phyloP scores from a whole-genome alignment of 35 echinoderm and acorn worm species.

The Diadema setosum region DNA sequence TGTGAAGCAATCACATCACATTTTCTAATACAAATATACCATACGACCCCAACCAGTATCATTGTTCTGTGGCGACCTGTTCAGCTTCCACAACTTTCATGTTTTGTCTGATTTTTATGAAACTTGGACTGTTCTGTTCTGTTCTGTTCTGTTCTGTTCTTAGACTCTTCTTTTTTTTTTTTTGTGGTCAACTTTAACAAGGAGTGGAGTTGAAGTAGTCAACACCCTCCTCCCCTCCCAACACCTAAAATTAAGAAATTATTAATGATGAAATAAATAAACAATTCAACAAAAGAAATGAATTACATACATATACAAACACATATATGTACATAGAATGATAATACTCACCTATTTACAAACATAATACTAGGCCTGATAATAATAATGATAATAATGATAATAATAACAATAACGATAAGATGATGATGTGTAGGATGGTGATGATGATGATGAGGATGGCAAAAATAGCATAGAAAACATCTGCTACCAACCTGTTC shows the following conservation, averaged over 20 bases:
- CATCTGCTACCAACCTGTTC: constrained; percentile 57
- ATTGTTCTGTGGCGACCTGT: background rate
- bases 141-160: no score
- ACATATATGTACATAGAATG: background rate
- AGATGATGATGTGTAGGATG: background rate
- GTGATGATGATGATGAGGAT: background rate
- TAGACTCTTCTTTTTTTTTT: no score
- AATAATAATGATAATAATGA: background rate
- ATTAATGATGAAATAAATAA: no score
- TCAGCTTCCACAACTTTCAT: background rate
- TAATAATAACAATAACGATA: no score
- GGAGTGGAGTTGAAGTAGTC: no score
- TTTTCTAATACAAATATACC: background rate
- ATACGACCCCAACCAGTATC: background rate
- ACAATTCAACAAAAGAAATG: no score
- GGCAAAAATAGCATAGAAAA: background rate
- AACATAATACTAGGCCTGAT: background rate
- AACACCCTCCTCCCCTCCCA: no score
- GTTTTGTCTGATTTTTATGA: background rate
- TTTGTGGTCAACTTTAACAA: background rate
- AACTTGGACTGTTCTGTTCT: no score
- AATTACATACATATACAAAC: background rate
- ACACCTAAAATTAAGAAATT: no score
- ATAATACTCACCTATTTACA: background rate
- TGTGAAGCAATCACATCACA: background rate